phyloP scores from a whole-genome alignment of 2,888 invertebrate species.

The Drosophila neonasuta region DNA sequence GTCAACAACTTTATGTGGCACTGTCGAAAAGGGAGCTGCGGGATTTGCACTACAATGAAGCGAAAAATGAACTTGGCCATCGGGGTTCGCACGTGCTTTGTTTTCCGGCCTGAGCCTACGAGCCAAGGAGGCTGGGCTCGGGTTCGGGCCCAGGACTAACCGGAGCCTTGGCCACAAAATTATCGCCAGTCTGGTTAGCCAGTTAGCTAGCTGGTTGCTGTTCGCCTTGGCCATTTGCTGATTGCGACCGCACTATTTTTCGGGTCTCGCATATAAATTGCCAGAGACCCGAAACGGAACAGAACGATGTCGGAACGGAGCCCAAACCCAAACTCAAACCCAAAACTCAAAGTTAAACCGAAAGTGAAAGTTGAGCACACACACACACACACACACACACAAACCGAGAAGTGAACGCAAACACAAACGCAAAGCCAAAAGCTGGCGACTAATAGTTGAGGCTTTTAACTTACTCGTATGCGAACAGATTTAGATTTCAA shows the following conservation, averaged over 20 bases:
- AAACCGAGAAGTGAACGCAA: constrained; percentile 1
- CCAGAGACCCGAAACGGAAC: constrained; percentile 10
- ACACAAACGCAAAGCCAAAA: constrained; percentile 16
- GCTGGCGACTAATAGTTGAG: constrained; percentile 38
- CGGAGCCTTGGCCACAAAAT: constrained; percentile 35
- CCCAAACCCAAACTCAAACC: background rate
- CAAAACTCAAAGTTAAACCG: background rate
- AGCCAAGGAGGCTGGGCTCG: too few species aligned
- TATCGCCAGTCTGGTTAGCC: constrained; percentile 29
- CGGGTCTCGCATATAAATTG: constrained; percentile 50
- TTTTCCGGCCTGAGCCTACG: constrained; percentile 18
- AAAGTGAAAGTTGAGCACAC: background rate
- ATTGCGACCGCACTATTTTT: constrained; percentile 57
- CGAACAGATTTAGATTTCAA: constrained; percentile 64
- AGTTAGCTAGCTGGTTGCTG: constrained; percentile 3
- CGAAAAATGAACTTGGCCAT: constrained; percentile 34
- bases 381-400: background rate
- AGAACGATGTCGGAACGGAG: too few species aligned
- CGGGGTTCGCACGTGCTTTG: constrained; percentile 47
- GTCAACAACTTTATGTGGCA: constrained; percentile 7
- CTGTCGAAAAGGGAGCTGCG: background rate
- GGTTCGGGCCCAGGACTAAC: background rate
- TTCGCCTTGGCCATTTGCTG: constrained; percentile 61
- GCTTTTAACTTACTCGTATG: constrained; percentile 34
- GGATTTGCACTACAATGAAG: constrained; percentile 36